Evolutionary conservation across 2,113 vertebrate species (phyloP), one percentile per base, ranked within the genome.

Genomic region (Lycaon pictus): DNA sequence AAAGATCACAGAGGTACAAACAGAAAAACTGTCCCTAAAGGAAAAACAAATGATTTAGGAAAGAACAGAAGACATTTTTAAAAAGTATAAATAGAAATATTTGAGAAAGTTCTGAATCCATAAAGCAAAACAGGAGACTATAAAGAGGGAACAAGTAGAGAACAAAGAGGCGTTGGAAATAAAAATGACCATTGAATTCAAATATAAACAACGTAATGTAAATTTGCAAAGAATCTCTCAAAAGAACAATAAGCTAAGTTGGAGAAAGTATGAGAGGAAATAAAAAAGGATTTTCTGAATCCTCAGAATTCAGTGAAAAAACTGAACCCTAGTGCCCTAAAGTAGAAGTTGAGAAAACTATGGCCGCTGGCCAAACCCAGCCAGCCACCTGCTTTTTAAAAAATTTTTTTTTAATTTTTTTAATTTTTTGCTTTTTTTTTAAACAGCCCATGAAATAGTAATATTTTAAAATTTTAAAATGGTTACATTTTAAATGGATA

Each of bases 211-310:
- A 53, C 20, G 53, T 20, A 82, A 48, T 1, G 29, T 72, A 82
- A 72, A 88, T 19, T 82, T 62, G 25, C 20, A 79, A 58, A 63
- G 43, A 48, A 82, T 29, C 48, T 88, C 27, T 58, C 83, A 81
- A 95, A 91, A 86, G 37, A 95, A 71, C 62, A 79, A 71, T 85
- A 91, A 86, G n/a, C n/a, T 79, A 86, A 63, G 55, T 32, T 81
- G 63, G 55, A 63, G 55, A 80, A 95, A 87, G 56, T 48, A 71
- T 8, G 23, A 67, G 29, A 77, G 60, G 56, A 95, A 65, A 65
- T 90, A 7, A 69, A 95, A 91, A 80, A 53, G 43, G 11, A 81
- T 72, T 63, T 25, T 92, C 37, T 87, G 67, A 62, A 76, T 76
- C 43, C 37, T 77, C 25, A 77, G 37, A 25, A 48, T 76, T 76